Evolutionary conservation across 2,888 invertebrate species (phyloP).

Genomic region (Lacanobia oleracea): DNA sequence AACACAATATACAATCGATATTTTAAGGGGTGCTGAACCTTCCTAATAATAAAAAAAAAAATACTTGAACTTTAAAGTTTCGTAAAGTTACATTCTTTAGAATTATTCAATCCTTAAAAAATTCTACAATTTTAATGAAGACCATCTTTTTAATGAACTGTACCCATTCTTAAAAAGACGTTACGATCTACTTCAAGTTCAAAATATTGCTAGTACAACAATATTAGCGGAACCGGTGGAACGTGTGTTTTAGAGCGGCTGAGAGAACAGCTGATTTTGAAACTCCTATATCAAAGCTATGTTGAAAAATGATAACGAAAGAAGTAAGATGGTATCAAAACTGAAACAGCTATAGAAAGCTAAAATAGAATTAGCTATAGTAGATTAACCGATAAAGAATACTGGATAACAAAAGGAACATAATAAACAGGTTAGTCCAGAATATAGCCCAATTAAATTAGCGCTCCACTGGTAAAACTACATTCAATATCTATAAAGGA

Average conservation of each 20-base stretch:
- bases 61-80: too few relatives aligned
- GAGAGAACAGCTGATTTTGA: slow-evolving; percentile 74
- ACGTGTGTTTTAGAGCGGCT: slow-evolving; percentile 62
- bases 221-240: slow-evolving; percentile 52
- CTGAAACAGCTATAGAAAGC: too few relatives aligned
- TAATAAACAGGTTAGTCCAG: too few relatives aligned
- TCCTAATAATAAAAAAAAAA: too few relatives aligned
- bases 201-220: slow-evolving; percentile 44
- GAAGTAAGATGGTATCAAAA: background rate
- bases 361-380: background rate
- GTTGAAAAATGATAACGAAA: background rate
- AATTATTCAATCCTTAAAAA: background rate
- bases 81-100: background rate
- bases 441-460: too few relatives aligned
- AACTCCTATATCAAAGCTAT: too few relatives aligned
- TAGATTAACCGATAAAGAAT: background rate
- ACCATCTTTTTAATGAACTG: background rate
- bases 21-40: too few relatives aligned
- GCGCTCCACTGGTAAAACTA: background rate
- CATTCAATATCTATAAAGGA: too few relatives aligned
- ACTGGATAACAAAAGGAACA: background rate
- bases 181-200: slow-evolving; percentile 57
- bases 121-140: background rate
- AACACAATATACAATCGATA: too few relatives aligned
- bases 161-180: slow-evolving; percentile 51